These are phyloP conservation scores for Acanthaster planci DNA, from an alignment of 35 echinoderm and acorn worm genomes.

Conservation along the genomic window DNA sequence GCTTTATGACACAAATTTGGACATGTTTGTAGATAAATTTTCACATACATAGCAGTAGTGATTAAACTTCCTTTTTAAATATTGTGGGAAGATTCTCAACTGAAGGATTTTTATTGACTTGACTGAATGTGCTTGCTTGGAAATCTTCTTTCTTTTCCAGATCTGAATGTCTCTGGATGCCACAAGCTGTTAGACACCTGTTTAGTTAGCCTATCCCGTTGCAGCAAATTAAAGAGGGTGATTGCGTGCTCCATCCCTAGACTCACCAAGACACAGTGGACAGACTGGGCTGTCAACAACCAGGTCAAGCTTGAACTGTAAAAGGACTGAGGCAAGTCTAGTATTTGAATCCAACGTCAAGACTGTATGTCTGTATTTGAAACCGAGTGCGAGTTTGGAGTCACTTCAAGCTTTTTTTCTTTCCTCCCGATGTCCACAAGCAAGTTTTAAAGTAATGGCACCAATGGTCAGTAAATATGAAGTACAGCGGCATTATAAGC, in stretches of 20 bases:
- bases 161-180: constrained; percentile 79
- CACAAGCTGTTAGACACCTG: constrained; percentile 52
- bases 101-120: too few species aligned
- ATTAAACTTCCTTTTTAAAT: not conserved
- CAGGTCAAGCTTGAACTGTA: not conserved
- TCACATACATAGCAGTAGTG: too few species aligned
- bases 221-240: constrained; percentile 61
- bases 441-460: too few species aligned
- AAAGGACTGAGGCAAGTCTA: not conserved
- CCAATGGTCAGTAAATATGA: too few species aligned
- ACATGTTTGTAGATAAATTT: not conserved
- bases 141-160: constrained; percentile 7
- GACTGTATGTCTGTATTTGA: too few species aligned
- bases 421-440: too few species aligned
- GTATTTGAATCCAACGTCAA: too few species aligned
- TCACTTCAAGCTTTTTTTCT: too few species aligned
- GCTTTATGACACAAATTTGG: not conserved
- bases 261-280: constrained; percentile 53
- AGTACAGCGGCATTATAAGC: too few species aligned
- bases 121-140: not conserved
- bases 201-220: constrained; percentile 44
- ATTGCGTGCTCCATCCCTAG: constrained; percentile 55
- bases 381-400: too few species aligned
- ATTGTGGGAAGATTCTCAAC: not conserved
- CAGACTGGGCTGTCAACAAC: not conserved